phyloP scores from a whole-genome alignment of 1,140 invertebrate species.

The Drosophila parvula region DNA sequence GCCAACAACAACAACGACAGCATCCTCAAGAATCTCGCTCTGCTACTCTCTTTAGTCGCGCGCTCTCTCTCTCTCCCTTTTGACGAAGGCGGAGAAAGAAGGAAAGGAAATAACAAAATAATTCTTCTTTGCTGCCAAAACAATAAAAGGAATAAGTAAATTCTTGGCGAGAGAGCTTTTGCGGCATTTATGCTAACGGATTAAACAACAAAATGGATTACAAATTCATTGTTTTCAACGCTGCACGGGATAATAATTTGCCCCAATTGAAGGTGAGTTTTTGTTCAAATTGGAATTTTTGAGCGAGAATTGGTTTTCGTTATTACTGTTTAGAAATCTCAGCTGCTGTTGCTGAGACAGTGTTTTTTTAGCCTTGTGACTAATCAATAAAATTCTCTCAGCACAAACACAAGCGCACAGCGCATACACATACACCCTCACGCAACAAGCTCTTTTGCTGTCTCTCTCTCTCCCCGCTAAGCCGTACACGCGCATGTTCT shows the following conservation, averaged over 20 bases:
- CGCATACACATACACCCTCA: background rate
- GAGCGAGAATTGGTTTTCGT: constrained; percentile 13
- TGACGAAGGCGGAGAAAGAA: constrained; percentile 29
- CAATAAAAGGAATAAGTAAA: constrained; percentile 17
- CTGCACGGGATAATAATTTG: constrained; percentile 81
- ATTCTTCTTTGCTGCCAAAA: constrained; percentile 32
- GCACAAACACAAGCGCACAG: constrained; percentile 10
- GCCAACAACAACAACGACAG: constrained; percentile 24
- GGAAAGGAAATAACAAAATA: constrained; percentile 13
- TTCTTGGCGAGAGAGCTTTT: background rate
- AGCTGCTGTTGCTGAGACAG: constrained; percentile 43
- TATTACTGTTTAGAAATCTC: constrained; percentile 38
- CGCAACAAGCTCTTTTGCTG: constrained; percentile 9
- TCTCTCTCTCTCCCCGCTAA: constrained; percentile 21
- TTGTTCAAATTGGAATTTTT: constrained; percentile 25
- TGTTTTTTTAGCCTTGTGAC: constrained; percentile 71
- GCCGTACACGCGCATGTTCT: constrained; percentile 49
- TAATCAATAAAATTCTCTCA: constrained; percentile 78
- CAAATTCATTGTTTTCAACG: constrained; percentile 81
- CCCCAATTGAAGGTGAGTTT: constrained; percentile 76
- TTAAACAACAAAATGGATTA: constrained; percentile 66
- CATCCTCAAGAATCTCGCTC: constrained; percentile 45
- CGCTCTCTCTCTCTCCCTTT: constrained; percentile 8
- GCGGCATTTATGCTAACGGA: constrained; percentile 25
- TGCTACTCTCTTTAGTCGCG: constrained; percentile 5